These are phyloP conservation scores for Psittacara wagleri DNA, from an alignment of 2,113 vertebrate species.

Conservation along the genomic window DNA sequence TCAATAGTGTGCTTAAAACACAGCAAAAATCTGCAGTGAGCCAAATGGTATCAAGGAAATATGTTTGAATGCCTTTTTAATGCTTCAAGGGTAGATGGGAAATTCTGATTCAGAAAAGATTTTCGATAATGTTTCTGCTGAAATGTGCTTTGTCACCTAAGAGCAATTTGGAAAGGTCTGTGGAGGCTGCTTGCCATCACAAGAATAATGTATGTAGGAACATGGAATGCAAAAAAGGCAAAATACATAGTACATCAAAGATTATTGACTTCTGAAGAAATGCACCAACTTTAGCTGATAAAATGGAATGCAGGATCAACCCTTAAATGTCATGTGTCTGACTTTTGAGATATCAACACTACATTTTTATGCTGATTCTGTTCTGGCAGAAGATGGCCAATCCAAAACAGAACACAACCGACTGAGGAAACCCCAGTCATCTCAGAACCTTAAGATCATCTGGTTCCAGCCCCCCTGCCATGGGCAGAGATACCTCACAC, in stretches of 20 bases:
- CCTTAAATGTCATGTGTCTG: not conserved
- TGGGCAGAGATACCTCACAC: not conserved
- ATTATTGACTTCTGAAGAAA: not conserved
- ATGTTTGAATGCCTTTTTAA: not conserved
- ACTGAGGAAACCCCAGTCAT: not conserved
- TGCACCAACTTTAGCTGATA: not conserved
- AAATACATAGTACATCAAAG: accelerated
- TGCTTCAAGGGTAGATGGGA: not conserved
- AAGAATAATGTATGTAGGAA: not conserved
- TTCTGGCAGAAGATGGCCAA: not conserved
- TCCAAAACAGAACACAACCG: not conserved
- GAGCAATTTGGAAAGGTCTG: not conserved
- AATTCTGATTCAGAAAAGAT: not conserved
- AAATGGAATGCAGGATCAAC: not conserved
- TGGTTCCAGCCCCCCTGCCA: not conserved
- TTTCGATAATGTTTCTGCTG: not conserved
- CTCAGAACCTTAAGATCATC: not conserved
- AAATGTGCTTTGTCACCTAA: not conserved
- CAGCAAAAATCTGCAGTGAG: slow-evolving; percentile 20
- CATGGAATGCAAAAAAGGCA: not conserved
- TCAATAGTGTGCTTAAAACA: slow-evolving; percentile 43
- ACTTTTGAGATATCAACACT: not conserved
- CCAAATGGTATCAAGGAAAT: slow-evolving; percentile 6
- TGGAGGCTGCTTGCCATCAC: not conserved
- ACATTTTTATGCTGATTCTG: not conserved